Evolutionary conservation across 2,113 vertebrate genomes (phyloP), one percentile per base, ranked within the genome.

Genomic region (Microtus pennsylvanicus): DNA sequence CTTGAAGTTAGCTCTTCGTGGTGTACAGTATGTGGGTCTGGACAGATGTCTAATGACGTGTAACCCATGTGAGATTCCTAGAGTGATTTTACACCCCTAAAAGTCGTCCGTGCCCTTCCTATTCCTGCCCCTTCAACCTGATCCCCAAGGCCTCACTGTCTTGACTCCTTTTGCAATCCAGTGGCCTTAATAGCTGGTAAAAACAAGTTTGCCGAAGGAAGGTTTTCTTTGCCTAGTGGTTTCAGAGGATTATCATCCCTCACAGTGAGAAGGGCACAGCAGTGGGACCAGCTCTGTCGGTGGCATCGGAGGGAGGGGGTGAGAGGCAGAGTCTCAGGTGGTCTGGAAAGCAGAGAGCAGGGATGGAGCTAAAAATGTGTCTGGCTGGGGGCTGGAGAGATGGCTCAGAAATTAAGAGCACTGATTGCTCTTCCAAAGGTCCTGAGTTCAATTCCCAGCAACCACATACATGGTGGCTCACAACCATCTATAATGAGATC

Each of bases 1-100:
- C 33, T 26, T 24, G 30, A 61, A 22, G 6, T 67, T 42, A 58
- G 33, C 55, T n/a, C 35, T 87, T 38, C 26, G 7, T 5, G 10
- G 6, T 47, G 1, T 19, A 10, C 1, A 5, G 13, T 13, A 7
- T 9, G 1, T 4, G 5, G n/a, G 4, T n/a, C 7, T 75, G 69
- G 76, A 47, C 47, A 89, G 63, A 55, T 45, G 45, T 82, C 1
- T n/a, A 21, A 26, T 55, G 83, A 24, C 13, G 7, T 3, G 38
- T 33, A 12, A 13, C 38, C 28, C 35, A 9, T 9, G 2, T 0
- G 13, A 82, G 72, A 2, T 55, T 30, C 28, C 17, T 24, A 24
- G 1, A 26, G 17, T 7, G 28, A 13, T 17, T 83, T 81, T 7
- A 35, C 7, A 8, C 30, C 42, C 76, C 69, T 28, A 47, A 94